These are phyloP conservation scores for Stigmatopora argus DNA, from an alignment of 2,113 vertebrate species.

Conservation along the genomic window DNA sequence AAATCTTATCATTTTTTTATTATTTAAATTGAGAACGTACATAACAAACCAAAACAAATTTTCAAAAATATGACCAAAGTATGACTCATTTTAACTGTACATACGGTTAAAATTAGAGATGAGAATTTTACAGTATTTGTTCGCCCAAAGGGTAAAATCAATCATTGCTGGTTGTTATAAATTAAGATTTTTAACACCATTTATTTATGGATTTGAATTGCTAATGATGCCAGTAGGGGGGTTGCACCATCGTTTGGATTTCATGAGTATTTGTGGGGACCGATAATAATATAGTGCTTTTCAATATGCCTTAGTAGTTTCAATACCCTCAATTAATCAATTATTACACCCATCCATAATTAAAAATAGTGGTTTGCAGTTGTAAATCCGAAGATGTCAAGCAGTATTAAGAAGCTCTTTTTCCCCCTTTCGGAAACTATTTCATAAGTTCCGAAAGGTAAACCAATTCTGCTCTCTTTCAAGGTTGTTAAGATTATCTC, in stretches of 20 bases:
- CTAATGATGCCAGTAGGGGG: no score
- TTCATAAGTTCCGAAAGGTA: neutral
- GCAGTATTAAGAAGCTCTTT: neutral
- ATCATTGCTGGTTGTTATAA: neutral
- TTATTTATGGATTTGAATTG: no score
- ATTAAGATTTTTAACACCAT: neutral
- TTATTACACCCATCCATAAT: neutral
- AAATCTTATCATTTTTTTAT: neutral
- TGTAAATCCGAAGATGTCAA: neutral
- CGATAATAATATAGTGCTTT: neutral
- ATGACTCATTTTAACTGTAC: neutral
- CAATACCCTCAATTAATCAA: neutral
- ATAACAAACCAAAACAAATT: neutral
- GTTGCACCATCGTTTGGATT: no score
- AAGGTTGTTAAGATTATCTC: slow-evolving; percentile 7
- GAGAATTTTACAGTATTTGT: neutral
- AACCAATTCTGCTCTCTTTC: slow-evolving; percentile 10
- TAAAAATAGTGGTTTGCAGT: neutral
- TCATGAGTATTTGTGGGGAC: no score
- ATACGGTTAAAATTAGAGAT: neutral
- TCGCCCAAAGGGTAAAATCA: neutral
- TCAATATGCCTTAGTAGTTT: neutral
- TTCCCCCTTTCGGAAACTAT: neutral
- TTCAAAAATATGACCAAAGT: neutral
- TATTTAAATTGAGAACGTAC: neutral